Conservation (phyloP, 2,113 vertebrate genomes). For the Thomomys bottae region DNA sequence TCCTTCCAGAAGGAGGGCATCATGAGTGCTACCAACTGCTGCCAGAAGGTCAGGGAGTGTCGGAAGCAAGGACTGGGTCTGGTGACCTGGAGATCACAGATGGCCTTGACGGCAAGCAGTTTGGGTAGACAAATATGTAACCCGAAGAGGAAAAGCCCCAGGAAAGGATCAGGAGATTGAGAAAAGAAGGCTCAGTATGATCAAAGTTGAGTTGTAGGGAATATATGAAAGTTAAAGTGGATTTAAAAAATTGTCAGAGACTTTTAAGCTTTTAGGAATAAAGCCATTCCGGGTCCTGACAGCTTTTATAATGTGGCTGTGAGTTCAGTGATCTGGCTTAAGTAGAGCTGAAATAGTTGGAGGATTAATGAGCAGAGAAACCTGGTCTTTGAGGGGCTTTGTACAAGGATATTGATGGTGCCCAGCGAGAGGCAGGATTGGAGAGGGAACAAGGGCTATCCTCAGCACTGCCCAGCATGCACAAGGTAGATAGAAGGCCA, state of each 20-base stretch:
- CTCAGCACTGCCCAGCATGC: neutral
- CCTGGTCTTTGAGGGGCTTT: too few species aligned
- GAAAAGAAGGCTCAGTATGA: neutral
- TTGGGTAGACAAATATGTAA: neutral
- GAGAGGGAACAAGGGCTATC: neutral
- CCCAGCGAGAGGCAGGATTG: neutral
- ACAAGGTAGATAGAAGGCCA: too few species aligned
- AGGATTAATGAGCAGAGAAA: neutral
- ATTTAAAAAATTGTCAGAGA: neutral
- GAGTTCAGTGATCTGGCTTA: neutral
- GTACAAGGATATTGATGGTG: rapidly evolving
- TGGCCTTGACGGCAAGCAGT: neutral
- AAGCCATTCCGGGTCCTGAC: neutral
- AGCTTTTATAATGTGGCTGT: rapidly evolving
- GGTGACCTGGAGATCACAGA: rapidly evolving
- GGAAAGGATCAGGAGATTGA: neutral
- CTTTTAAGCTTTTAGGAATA: neutral
- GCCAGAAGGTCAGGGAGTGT: neutral
- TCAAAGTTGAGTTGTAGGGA: neutral
- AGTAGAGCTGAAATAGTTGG: neutral
- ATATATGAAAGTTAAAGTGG: rapidly evolving
- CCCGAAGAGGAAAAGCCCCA: neutral
- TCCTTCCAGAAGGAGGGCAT: neutral
- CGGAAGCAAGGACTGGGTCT: too few species aligned
- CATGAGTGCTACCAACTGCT: too few species aligned